Base-by-base conservation (phyloP, 2,888 invertebrate species). In the Aphidoletes aphidimyza region DNA sequence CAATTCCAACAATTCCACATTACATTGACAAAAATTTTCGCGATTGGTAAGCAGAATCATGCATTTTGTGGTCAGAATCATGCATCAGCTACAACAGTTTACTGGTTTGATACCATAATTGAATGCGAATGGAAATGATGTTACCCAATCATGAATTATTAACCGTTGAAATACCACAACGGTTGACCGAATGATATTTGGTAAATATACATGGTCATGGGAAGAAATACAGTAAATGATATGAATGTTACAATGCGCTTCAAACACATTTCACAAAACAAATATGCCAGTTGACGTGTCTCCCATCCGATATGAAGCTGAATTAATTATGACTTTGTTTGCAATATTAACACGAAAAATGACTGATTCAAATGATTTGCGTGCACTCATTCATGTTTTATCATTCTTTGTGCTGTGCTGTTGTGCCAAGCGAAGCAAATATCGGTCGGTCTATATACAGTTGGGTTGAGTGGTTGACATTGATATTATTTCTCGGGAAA, bases 291-390 rank as follows among this genome's bases (percentile, higher is more conserved):
- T 47, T 47, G 17, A 54, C 22, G 54, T n/a, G n/a, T 30, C 69
- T 69, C 69, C 26, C 34, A 69, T 30, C 69, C 3, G 8, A 14
- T 69, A n/a, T n/a, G 26, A 0, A 11, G n/a, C 30, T 69, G 69
- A 69, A 69, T 69, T 69, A 69, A 69, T 69, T 34, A 69, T 69
- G 30, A 69, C 17, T 30, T 30, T 69, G 30, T 30, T 69, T 11
- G 17, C 30, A 30, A 30, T 19, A 30, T 69, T 69, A 30, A 30
- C 69, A 69, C 30, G 69, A 69, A 69, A 54, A 22, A n/a, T 14
- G 19, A 6, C 47, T 22, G 22, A 54, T n/a, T 54, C 22, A 22
- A 54, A 54, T 22, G 22, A 54, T 54, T 22, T 54, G 54, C 2
- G 54, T 22, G 54, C n/a, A 54, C 22, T 54, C n/a, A 11, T 54